Percentiles rank a stretch among this genome's conserved stretches.
phyloP scores from a whole-genome alignment of 2,888 invertebrate species.

The Tenthredo mesomela region DNA sequence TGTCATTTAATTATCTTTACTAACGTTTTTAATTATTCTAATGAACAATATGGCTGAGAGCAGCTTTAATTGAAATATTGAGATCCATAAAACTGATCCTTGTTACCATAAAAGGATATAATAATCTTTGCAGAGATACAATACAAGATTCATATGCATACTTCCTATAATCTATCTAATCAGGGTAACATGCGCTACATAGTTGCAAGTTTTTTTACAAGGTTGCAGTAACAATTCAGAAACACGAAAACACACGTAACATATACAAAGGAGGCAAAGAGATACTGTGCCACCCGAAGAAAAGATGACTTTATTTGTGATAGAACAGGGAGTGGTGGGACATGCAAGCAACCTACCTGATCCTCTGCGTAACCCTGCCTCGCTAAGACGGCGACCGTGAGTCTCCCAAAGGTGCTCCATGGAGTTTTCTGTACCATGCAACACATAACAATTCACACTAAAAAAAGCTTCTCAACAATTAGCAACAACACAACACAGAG shows the following conservation, averaged over 20 bases:
- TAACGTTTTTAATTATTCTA: slow-evolving; percentile 9
- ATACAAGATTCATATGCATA: background rate
- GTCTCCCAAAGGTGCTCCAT: slow-evolving; percentile 88
- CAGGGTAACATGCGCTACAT: slow-evolving; percentile 17
- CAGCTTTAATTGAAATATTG: background rate
- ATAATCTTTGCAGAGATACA: background rate
- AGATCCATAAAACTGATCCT: background rate
- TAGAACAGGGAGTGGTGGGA: slow-evolving; percentile 2
- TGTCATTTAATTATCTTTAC: slow-evolving; percentile 11
- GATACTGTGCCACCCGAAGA: background rate
- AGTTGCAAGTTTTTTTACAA: slow-evolving; percentile 16
- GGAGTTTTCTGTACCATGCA: slow-evolving; percentile 78
- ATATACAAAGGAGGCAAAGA: background rate
- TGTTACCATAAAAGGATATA: background rate
- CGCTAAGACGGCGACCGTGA: slow-evolving; percentile 86
- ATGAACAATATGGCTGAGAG: background rate
- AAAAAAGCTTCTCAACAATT: slow-evolving; percentile 55
- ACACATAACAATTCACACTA: slow-evolving; percentile 65
- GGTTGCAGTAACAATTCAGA: slow-evolving; percentile 24
- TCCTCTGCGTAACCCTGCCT: slow-evolving; percentile 87
- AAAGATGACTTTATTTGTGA: background rate
- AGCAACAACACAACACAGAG: slow-evolving; percentile 12
- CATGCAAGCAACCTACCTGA: slow-evolving; percentile 82
- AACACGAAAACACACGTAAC: slow-evolving; percentile 27
- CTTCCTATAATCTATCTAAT: background rate